phyloP scores from a whole-genome alignment of 2,797 vertebrate species.

The Sphenopsis melanotis region DNA sequence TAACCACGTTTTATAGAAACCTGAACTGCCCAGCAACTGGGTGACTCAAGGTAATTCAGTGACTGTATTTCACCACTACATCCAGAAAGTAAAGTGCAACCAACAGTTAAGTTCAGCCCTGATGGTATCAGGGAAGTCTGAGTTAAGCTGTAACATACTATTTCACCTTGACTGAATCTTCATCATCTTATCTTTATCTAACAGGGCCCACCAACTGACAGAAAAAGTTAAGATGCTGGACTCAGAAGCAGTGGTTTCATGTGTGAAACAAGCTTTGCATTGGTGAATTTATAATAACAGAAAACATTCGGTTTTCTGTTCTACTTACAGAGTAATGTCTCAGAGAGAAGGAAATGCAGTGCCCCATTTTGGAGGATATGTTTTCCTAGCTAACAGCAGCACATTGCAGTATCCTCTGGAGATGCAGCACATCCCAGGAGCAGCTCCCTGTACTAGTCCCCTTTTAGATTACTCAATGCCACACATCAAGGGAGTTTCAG shows the following conservation, averaged over 20 bases:
- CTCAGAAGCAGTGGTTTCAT: not conserved
- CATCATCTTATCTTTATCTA: slow-evolving; percentile 52
- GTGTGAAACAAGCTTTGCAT: slow-evolving; percentile 40
- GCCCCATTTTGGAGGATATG: not conserved
- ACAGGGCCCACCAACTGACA: slow-evolving; percentile 36
- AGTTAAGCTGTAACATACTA: slow-evolving; percentile 53
- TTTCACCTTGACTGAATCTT: slow-evolving; percentile 51
- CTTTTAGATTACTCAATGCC: not conserved
- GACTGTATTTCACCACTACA: slow-evolving; percentile 30
- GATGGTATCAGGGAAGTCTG: slow-evolving; percentile 51
- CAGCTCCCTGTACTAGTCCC: not conserved
- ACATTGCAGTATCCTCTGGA: not conserved
- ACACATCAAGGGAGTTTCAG: not conserved
- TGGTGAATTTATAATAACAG: not conserved
- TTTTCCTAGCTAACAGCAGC: not conserved
- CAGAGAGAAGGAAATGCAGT: not conserved
- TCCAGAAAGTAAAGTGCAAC: slow-evolving; percentile 40
- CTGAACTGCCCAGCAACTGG: slow-evolving; percentile 52
- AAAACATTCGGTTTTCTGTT: not conserved
- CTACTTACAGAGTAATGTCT: not conserved
- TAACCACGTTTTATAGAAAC: slow-evolving; percentile 42
- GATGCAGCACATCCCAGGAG: not conserved
- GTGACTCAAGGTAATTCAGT: slow-evolving; percentile 54
- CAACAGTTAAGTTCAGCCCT: slow-evolving; percentile 46
- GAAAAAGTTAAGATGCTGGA: slow-evolving; percentile 6